Evolutionary conservation across 2,888 invertebrate genomes (phyloP).

Genomic region (Sphaerophoria taeniata): DNA sequence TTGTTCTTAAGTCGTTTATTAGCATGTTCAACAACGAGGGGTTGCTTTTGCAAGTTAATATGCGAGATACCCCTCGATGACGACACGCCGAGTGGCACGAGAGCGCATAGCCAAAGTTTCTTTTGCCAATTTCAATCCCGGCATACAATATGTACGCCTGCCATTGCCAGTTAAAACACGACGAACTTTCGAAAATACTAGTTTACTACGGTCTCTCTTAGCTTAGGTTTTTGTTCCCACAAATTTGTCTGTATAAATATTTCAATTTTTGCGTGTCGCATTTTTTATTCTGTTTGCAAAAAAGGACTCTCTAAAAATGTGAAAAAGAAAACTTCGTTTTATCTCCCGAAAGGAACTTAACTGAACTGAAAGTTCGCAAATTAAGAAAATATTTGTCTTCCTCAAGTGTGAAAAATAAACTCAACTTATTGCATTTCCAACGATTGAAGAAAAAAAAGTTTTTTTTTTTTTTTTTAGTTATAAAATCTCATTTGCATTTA

Average conservation of each 20-base stretch:
- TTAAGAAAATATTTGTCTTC: too few relatives aligned
- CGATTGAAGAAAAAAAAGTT: background rate
- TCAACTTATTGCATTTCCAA: background rate
- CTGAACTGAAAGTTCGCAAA: background rate
- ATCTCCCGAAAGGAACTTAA: background rate
- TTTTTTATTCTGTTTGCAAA: constrained; percentile 29
- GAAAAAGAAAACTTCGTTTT: background rate
- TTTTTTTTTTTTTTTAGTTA: background rate
- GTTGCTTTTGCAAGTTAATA: constrained; percentile 46
- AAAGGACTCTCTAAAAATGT: constrained; percentile 29
- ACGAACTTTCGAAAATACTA: constrained; percentile 53
- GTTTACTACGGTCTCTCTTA: constrained; percentile 54
- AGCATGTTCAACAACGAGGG: constrained; percentile 42
- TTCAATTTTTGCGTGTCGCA: constrained; percentile 18
- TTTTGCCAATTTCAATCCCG: constrained; percentile 32
- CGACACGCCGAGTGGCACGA: background rate
- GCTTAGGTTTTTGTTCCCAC: constrained; percentile 41
- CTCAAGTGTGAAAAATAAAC: constrained; percentile 21
- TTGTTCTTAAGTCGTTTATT: constrained; percentile 17
- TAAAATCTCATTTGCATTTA: background rate
- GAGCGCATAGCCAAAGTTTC: constrained; percentile 53
- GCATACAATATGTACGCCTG: background rate
- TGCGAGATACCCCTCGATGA: constrained; percentile 26
- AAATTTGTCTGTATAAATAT: background rate
- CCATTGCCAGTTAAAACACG: constrained; percentile 31